Evolutionary conservation across 2,113 vertebrate species (phyloP).

Genomic region (Corydoras sp.): DNA sequence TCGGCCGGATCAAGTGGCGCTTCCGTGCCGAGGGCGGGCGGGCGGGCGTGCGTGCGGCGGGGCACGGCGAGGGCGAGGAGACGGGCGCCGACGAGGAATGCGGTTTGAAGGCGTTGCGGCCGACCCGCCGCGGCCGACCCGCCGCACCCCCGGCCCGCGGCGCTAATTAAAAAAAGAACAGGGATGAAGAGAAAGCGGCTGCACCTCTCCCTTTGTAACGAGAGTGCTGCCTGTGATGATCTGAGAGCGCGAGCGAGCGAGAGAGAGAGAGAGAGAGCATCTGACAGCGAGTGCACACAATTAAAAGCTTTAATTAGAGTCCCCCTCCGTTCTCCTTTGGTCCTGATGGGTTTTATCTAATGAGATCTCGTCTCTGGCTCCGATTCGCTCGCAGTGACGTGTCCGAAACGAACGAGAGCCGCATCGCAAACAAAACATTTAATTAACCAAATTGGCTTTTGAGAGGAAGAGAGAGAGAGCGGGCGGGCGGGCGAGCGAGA

Average conservation of each 20-base stretch:
- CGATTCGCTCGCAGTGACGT: conserved; percentile 95
- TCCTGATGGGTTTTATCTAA: conserved; percentile 99
- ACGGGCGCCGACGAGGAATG: conserved; percentile 53
- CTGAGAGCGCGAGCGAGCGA: conserved; percentile 50
- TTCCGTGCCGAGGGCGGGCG: conserved; percentile 3
- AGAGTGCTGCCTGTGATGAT: conserved; percentile 80
- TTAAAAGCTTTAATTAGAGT: conserved; percentile 99
- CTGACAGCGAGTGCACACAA: conserved; percentile 95
- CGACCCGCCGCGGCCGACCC: conserved; percentile 10
- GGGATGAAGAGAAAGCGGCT: conserved; percentile 43
- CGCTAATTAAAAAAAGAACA: conserved; percentile 60
- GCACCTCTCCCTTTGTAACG: conserved; percentile 72
- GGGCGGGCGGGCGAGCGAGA: too few relatives aligned
- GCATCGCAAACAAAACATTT: conserved; percentile 99
- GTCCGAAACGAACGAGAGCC: conserved; percentile 99
- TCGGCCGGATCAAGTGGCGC: conserved; percentile 32
- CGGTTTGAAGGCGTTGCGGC: not conserved
- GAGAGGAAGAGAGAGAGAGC: conserved; percentile 69
- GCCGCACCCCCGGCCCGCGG: conserved; percentile 52
- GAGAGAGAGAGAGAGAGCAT: conserved; percentile 72
- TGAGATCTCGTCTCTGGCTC: conserved; percentile 99
- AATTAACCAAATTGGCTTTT: conserved; percentile 99
- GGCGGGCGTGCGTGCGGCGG: conserved; percentile 12
- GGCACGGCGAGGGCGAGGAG: conserved; percentile 41
- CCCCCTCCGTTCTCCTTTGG: conserved; percentile 97